phyloP scores from a whole-genome alignment of 2,113 vertebrate genomes.

The Dasyprocta punctata region DNA sequence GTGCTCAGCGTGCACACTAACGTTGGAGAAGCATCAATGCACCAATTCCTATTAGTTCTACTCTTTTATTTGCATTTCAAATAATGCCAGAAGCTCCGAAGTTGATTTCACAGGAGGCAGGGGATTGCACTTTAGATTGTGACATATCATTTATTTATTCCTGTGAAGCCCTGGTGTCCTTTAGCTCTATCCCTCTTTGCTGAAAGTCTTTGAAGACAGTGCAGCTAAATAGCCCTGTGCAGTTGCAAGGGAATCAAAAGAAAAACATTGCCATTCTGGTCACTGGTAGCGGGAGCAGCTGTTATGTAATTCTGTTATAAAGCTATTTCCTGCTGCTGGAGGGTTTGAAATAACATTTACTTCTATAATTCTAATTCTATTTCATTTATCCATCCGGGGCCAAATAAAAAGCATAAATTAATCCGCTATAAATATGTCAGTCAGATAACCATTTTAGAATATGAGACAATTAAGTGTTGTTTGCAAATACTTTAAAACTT shows the following conservation, averaged over 20 bases:
- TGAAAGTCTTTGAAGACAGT: conserved; percentile 67
- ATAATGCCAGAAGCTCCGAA: background rate
- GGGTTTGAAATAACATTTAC: conserved; percentile 86
- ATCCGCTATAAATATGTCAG: conserved; percentile 79
- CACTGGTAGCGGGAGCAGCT: conserved; percentile 81
- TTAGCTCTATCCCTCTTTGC: background rate
- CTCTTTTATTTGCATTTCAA: background rate
- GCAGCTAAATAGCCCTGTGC: conserved; percentile 64
- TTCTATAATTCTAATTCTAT: conserved; percentile 85
- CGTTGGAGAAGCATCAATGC: background rate
- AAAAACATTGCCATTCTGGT: conserved; percentile 79
- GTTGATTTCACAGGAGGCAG: conserved; percentile 42
- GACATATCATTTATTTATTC: conserved; percentile 28
- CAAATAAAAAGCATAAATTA: conserved; percentile 87
- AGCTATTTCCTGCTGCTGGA: conserved; percentile 87
- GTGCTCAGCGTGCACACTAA: background rate
- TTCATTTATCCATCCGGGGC: conserved; percentile 83
- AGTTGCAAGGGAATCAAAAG: conserved; percentile 75
- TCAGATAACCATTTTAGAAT: conserved; percentile 80
- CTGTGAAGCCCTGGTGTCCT: background rate
- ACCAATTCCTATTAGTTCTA: background rate
- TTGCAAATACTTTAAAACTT: conserved; percentile 60
- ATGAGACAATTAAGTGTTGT: conserved; percentile 77
- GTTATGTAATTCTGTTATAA: conserved; percentile 87
- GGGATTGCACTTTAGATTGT: background rate